Evolutionary conservation across 2,888 invertebrate genomes (phyloP).

Genomic region (Chaetogeoica ovagalla): DNA sequence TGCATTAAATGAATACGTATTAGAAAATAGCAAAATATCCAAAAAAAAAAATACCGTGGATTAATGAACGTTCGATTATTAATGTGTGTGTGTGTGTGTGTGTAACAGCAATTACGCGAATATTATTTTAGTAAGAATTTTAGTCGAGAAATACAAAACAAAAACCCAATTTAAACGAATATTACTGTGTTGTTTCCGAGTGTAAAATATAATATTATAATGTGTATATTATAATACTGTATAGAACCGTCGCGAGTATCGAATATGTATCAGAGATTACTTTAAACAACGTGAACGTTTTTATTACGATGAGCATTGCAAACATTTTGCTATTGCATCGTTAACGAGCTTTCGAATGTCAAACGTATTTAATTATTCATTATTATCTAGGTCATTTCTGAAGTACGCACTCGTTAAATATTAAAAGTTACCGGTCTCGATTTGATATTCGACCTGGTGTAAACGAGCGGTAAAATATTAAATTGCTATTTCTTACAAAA

Average conservation of each 20-base stretch:
- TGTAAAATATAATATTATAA: no score
- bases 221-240: no score
- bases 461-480: slow-evolving; percentile 7
- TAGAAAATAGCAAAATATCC: no score
- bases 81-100: no score
- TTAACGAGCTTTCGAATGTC: background rate
- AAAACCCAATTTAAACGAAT: no score
- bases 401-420: background rate
- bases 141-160: no score
- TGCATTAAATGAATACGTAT: no score
- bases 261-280: background rate
- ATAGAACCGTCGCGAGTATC: background rate
- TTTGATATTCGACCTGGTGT: background rate
- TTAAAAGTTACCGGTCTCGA: background rate
- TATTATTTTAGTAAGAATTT: no score
- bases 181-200: no score
- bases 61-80: no score
- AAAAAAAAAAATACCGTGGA: no score
- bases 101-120: no score
- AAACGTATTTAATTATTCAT: slow-evolving; percentile 5
- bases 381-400: slow-evolving; percentile 3
- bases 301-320: background rate
- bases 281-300: background rate
- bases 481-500: background rate
- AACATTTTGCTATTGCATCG: background rate